A percentile compares a stretch with the other conserved stretches of the same genome.
Conservation (phyloP, 2,888 invertebrate species). For the Protonemura montana region DNA sequence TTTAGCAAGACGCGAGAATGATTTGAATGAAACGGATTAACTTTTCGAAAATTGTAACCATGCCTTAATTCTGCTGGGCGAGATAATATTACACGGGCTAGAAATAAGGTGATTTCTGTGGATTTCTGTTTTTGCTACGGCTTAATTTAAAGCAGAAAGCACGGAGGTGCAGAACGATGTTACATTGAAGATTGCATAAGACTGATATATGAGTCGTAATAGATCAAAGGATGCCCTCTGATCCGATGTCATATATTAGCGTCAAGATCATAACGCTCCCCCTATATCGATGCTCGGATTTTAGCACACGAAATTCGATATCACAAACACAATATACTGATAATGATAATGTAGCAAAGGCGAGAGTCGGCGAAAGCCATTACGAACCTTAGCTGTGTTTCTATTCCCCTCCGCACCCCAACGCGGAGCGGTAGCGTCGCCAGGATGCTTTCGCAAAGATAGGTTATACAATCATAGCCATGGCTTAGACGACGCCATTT, state of each 20-base stretch:
- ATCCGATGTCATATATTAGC: not conserved
- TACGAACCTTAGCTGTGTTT: not conserved
- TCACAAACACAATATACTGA: conserved; percentile 7
- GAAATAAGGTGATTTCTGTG: too few species aligned
- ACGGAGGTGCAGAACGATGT: not conserved
- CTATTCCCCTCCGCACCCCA: not conserved
- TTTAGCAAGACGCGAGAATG: too few species aligned
- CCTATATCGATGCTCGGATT: not conserved
- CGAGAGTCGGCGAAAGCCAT: not conserved
- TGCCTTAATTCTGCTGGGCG: too few species aligned
- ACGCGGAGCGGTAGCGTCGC: not conserved
- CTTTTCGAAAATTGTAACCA: too few species aligned
- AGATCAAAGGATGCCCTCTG: not conserved
- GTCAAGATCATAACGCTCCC: not conserved
- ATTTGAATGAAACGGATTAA: too few species aligned
- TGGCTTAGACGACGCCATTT: conserved; percentile 37
- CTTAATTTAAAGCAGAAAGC: too few species aligned
- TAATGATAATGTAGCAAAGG: not conserved
- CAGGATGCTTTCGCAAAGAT: conserved; percentile 13
- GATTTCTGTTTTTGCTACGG: too few species aligned
- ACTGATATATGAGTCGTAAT: not conserved
- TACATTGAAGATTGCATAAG: not conserved
- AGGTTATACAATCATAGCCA: conserved; percentile 36
- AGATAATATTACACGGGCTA: too few species aligned
- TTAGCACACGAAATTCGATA: conserved; percentile 5